Base-by-base conservation (phyloP, 2,113 vertebrate genomes). In the Daubentonia madagascariensis region DNA sequence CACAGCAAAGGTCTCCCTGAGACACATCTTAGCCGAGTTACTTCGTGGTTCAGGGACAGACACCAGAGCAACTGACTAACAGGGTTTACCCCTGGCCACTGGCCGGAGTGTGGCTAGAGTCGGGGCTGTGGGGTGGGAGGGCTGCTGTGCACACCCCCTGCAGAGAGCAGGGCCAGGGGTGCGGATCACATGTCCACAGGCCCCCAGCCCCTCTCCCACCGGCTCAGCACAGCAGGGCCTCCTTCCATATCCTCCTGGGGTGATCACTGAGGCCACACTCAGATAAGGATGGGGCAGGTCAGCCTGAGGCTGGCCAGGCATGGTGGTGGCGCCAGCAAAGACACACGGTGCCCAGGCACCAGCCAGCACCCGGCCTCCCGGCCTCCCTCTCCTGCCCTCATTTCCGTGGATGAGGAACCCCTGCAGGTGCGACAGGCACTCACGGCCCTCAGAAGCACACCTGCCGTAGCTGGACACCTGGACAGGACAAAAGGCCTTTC, bases 331-430 rank as follows among this genome's bases (percentile, higher is more conserved):
- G 13, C 5, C 43, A 20, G 28, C 18, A 43, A 3, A 73, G 32
- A 37, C 0, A 4, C 13, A 28, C 57, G 14, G 67, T 25, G n/a
- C 40, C 50, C n/a, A 0, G 0, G 3, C 35, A 28, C 83, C 22
- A 1, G 25, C 23, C 2, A 12, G 45, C 4, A 50, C 52, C n/a
- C 67, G 0, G 0, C 18, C 17, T 57, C 52, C 30, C 57, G 0
- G 0, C 23, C 22, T 43, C 4, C 13, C 0, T 59, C 8, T 2
- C 17, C 14, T 7, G 17, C 0, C 1, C 10, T 25, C 0, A 11
- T 72, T 37, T 70, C 78, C 1, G 0, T 5, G 48, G n/a, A 5
- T 8, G 0, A 17, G 65, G 57, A n/a, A 8, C 45, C 40, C 32
- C 48, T 25, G 52, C 61, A 32, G 57, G 17, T 30, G 23, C 10